Evolutionary conservation across 1,140 invertebrate genomes (phyloP).

Genomic region (Drosophila melanogaster): Release_6_plus_ISO1_MT NC_004354.4:10912501-10913000

Average conservation of each 20-base stretch:
- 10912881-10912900: constrained; percentile 84
- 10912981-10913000: too few relatives aligned
- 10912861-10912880: constrained; percentile 77
- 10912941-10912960: neutral
- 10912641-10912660: constrained; percentile 86
- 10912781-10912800: constrained; percentile 40
- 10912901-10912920: constrained; percentile 84
- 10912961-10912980: neutral
- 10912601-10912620: constrained; percentile 86
- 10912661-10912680: constrained; percentile 85
- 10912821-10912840: constrained; percentile 45
- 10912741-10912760: constrained; percentile 51
- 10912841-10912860: constrained; percentile 60
- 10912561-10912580: constrained; percentile 93
- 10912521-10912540: constrained; percentile 88
- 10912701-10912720: constrained; percentile 65
- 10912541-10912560: constrained; percentile 92
- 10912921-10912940: constrained; percentile 83
- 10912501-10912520: constrained; percentile 86
- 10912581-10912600: constrained; percentile 86
- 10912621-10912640: constrained; percentile 87
- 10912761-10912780: constrained; percentile 47
- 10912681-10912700: constrained; percentile 83
- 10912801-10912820: constrained; percentile 28
- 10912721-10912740: constrained; percentile 78